Conservation (phyloP, 2,797 vertebrate genomes). For the Anguilla pacifica region DNA sequence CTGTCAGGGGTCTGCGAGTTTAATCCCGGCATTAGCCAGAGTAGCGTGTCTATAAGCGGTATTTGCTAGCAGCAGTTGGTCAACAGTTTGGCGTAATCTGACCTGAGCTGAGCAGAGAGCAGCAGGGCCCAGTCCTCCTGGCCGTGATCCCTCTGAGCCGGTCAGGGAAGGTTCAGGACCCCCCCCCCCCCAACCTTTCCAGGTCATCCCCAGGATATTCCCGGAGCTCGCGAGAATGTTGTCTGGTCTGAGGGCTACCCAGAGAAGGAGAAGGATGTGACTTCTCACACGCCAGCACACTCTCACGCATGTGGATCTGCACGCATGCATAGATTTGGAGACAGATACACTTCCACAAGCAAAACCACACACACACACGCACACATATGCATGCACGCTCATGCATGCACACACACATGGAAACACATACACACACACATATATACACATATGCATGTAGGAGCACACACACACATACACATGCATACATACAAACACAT, state of each 20-base stretch:
- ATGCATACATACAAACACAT: background rate
- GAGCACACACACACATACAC: background rate
- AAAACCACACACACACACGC: background rate
- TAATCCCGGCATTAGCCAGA: slow-evolving; percentile 1
- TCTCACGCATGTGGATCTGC: slow-evolving; percentile 22
- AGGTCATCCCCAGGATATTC: background rate
- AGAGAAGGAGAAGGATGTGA: background rate
- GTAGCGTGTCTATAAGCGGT: background rate
- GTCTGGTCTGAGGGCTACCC: background rate
- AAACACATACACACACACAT: background rate
- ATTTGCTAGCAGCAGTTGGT: background rate
- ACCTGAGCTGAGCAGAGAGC: background rate
- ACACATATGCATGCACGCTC: background rate
- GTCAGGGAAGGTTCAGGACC: background rate
- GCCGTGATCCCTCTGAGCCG: background rate
- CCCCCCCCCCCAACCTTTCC: background rate
- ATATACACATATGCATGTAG: background rate
- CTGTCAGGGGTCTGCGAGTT: background rate
- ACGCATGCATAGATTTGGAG: background rate
- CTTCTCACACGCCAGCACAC: slow-evolving; percentile 18
- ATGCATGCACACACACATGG: background rate
- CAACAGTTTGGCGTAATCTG: slow-evolving; percentile 10
- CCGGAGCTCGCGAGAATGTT: background rate
- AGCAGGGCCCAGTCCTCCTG: background rate
- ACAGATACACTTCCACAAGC: background rate